A percentile compares a stretch with the other conserved stretches of the same genome.
Evolutionary conservation across 2,797 vertebrate species (phyloP).

Genomic region (Vultur gryphus): DNA sequence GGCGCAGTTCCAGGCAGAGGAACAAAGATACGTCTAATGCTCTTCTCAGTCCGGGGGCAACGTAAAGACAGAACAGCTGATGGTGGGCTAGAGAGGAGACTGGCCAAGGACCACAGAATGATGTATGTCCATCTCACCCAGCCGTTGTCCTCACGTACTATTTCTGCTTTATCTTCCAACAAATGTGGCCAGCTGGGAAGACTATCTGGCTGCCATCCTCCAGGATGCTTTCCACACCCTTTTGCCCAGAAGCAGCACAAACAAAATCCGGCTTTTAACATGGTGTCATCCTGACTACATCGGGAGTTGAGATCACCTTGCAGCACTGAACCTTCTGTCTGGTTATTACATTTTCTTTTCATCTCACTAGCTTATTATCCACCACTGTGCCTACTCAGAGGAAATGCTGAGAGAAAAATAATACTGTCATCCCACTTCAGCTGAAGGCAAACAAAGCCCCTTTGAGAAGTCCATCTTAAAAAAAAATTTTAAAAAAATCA

Average conservation of each 20-base stretch:
- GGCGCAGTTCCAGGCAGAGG: neutral
- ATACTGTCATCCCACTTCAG: neutral
- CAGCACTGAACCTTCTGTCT: neutral
- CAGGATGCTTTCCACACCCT: neutral
- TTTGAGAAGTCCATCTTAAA: neutral
- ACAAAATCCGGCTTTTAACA: neutral
- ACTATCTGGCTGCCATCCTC: neutral
- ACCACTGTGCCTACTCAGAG: neutral
- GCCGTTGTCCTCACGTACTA: neutral
- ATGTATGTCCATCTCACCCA: neutral
- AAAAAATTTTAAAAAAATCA: neutral
- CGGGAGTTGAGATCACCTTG: neutral
- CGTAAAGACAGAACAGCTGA: neutral
- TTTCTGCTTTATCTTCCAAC: neutral
- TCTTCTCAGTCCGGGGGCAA: neutral
- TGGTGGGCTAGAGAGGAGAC: neutral
- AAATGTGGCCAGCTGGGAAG: neutral
- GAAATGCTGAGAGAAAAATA: neutral
- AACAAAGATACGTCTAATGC: fast-evolving
- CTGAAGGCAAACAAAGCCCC: neutral
- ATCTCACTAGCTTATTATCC: neutral
- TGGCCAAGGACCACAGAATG: neutral
- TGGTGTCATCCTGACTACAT: neutral
- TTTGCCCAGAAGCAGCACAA: neutral
- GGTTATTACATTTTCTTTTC: neutral